Conservation (phyloP, 2,888 invertebrate genomes). For the Ectemnius cavifrons region DNA sequence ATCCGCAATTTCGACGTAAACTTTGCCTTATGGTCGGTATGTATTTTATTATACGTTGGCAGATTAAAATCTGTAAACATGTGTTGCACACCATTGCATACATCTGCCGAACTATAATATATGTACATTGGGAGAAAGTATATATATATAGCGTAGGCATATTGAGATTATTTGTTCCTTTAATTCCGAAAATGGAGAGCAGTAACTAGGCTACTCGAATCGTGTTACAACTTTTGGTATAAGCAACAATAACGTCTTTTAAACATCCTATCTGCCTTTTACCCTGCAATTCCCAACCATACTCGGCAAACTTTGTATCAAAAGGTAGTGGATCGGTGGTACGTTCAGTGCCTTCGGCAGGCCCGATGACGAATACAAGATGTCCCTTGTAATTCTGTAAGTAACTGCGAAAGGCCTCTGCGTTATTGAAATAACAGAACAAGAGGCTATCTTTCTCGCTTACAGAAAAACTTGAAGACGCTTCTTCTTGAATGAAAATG, state of each 20-base stretch:
- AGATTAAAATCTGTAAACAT: too few relatives aligned
- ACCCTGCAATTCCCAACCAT: conserved; percentile 81
- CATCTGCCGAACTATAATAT: too few relatives aligned
- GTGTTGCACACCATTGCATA: too few relatives aligned
- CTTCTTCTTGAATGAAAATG: conserved; percentile 71
- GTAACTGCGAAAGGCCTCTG: conserved; percentile 84
- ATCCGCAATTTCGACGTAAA: too few relatives aligned
- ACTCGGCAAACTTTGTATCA: conserved; percentile 78
- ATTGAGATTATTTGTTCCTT: too few relatives aligned
- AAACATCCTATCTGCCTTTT: conserved; percentile 82
- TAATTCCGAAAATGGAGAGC: too few relatives aligned
- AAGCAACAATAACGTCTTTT: conserved; percentile 84
- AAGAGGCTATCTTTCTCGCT: conserved; percentile 82
- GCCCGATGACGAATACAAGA: conserved; percentile 87
- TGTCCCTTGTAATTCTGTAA: conserved; percentile 82
- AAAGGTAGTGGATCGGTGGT: conserved; percentile 87
- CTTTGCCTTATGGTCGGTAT: too few relatives aligned
- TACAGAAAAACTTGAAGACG: conserved; percentile 67
- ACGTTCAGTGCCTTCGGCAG: conserved; percentile 81
- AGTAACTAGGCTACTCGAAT: too few relatives aligned
- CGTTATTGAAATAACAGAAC: conserved; percentile 91
- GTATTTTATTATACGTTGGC: too few relatives aligned
- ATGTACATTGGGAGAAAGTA: too few relatives aligned
- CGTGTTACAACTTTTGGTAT: conserved; percentile 67
- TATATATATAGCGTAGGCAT: too few relatives aligned